phyloP scores from a whole-genome alignment of 2,113 vertebrate genomes.

The Cyanocitta stelleri region DNA sequence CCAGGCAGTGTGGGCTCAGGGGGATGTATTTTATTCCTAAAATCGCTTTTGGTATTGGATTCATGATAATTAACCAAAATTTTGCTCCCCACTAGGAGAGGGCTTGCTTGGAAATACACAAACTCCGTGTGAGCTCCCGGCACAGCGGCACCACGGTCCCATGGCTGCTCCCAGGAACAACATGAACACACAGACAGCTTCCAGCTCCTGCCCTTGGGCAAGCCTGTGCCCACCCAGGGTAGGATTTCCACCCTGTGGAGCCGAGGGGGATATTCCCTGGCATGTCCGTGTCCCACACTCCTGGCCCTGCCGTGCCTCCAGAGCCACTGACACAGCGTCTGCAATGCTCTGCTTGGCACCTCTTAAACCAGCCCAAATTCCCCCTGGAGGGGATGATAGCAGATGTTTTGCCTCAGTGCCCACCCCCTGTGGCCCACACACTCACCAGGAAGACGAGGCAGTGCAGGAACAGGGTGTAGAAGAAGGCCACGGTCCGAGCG shows the following conservation, averaged over 20 bases:
- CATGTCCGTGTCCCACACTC: rapidly evolving
- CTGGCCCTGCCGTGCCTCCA: rapidly evolving
- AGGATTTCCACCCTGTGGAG: not conserved
- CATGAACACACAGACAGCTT: not conserved
- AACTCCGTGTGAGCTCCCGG: rapidly evolving
- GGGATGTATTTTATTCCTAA: not conserved
- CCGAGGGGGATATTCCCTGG: rapidly evolving
- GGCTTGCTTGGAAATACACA: not conserved
- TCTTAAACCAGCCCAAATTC: rapidly evolving
- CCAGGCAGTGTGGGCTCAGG: not conserved
- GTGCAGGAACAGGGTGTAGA: conserved; percentile 94
- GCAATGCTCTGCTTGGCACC: rapidly evolving
- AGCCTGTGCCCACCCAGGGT: not conserved
- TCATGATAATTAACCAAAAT: not conserved
- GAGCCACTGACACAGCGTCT: not conserved
- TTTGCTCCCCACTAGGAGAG: not conserved
- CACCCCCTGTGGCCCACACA: not conserved
- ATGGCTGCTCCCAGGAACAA: not conserved
- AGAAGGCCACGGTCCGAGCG: conserved; percentile 92
- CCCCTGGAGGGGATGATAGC: not conserved
- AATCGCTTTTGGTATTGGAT: not conserved
- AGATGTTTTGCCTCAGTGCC: not conserved
- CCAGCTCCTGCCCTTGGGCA: not conserved
- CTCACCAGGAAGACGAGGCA: conserved; percentile 88
- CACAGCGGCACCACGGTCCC: rapidly evolving